A percentile compares a stretch with the other conserved stretches of the same genome.
These are phyloP conservation scores for Triplophysa dalaica DNA, from an alignment of 2,113 vertebrate genomes.

Conservation along the genomic window DNA sequence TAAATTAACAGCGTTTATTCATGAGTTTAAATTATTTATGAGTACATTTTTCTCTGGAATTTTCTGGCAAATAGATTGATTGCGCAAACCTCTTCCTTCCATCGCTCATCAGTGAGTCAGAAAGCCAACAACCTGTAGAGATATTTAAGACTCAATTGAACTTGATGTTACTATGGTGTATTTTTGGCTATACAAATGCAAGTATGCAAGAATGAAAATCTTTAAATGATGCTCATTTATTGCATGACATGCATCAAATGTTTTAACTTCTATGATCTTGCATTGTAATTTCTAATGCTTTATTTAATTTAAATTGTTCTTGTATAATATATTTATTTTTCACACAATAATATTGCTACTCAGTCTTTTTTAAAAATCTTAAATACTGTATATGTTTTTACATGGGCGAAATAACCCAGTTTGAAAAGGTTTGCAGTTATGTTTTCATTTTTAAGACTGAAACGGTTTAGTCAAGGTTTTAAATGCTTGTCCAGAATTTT, in stretches of 20 bases:
- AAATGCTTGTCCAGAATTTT: background rate
- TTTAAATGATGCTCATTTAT: background rate
- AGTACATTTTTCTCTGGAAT: background rate
- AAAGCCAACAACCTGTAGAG: background rate
- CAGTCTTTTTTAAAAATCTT: background rate
- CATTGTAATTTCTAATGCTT: background rate
- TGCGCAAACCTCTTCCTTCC: background rate
- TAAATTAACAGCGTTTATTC: slow-evolving; percentile 1
- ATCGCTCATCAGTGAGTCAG: background rate
- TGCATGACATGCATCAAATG: background rate
- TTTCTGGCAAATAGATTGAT: background rate
- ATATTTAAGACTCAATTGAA: background rate
- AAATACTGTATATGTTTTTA: background rate
- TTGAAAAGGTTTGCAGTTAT: slow-evolving; percentile 13
- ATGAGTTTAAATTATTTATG: background rate
- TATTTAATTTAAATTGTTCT: background rate
- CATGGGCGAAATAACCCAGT: background rate
- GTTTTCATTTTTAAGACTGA: slow-evolving; percentile 10
- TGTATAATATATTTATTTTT: background rate
- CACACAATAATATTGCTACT: background rate
- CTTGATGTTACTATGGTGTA: background rate
- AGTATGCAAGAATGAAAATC: slow-evolving; percentile 5
- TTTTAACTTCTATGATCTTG: background rate
- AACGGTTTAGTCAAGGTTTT: slow-evolving; percentile 10
- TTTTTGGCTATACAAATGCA: background rate